phyloP scores from a whole-genome alignment of 1,140 invertebrate genomes.

The Bombyx mandarina region DNA sequence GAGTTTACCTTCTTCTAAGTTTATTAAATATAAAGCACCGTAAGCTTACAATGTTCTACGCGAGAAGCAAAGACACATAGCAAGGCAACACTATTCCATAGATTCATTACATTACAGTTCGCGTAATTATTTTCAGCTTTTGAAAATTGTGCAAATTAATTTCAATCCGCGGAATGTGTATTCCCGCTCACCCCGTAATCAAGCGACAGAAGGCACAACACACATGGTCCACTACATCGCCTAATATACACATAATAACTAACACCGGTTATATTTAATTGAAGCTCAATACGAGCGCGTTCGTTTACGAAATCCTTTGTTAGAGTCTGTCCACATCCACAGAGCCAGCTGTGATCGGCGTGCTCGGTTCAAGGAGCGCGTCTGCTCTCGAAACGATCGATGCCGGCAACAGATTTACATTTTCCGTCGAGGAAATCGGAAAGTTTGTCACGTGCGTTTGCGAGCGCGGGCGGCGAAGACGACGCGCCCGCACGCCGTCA shows the following conservation, averaged over 20 bases:
- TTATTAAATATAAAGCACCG: constrained; percentile 46
- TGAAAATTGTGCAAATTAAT: constrained; percentile 40
- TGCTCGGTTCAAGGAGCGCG: constrained; percentile 41
- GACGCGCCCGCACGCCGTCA: constrained; percentile 63
- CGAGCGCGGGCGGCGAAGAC: constrained; percentile 39
- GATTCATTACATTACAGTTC: constrained; percentile 29
- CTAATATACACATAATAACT: constrained; percentile 47
- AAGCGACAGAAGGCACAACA: constrained; percentile 57
- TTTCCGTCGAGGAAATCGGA: constrained; percentile 62
- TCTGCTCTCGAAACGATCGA: constrained; percentile 57
- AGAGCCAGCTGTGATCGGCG: constrained; percentile 59
- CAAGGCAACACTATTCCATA: constrained; percentile 61
- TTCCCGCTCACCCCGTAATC: constrained; percentile 27
- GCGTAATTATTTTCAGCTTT: constrained; percentile 45
- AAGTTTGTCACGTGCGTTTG: constrained; percentile 56
- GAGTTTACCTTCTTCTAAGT: constrained; percentile 11
- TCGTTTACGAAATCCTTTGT: constrained; percentile 40
- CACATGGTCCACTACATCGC: constrained; percentile 53
- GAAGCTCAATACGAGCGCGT: constrained; percentile 16
- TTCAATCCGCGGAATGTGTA: constrained; percentile 20
- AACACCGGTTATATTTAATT: constrained; percentile 37
- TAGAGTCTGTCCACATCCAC: constrained; percentile 48
- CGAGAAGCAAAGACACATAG: constrained; percentile 66
- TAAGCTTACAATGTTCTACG: constrained; percentile 51
- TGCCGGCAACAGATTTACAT: constrained; percentile 66